Evolutionary conservation across 1,140 invertebrate genomes (phyloP), one percentile per base, ranked within the genome.

Genomic region (Chironomus striatipennis): DNA sequence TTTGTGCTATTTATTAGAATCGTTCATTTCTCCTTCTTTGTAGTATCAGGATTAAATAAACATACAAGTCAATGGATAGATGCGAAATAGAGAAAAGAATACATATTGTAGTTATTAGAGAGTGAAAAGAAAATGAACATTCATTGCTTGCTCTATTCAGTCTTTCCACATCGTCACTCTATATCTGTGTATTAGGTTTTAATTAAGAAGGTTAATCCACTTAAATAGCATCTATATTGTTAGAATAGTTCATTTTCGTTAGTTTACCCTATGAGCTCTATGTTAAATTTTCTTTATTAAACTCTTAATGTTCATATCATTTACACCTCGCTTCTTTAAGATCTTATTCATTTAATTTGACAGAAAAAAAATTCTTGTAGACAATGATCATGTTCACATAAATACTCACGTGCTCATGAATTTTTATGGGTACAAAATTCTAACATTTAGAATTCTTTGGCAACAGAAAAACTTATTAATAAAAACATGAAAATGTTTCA

Each of bases 151-250:
- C 43, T 47, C 43, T 8, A 9, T 57, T 4, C 4, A n/a, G 47
- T 34, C 24, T n/a, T 57, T 15, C 12, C n/a, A 15, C 12, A 47
- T 47, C 12, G 12, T 20, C 17, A 18, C 10, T 70, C 17, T 34
- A 5, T 34, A 5, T 70, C 20, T 21, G 65, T 70, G 7, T 70
- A 70, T 70, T 70, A 9, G 65, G 65, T 70, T 70, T 70, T 70
- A 70, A 70, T 70, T 70, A 70, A 70, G 65, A 70, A 70, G 65
- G 65, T 70, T 70, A 70, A 70, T 70, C 65, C 65, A 21, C 65
- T 70, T 70, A 70, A 70, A 70, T 18, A 70, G 20, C 65, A 70
- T 70, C 18, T 70, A 70, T 70, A 70, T 15, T 20, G 12, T 12
- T n/a, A 57, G 12, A 57, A 57, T 12, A 57, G 9, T 57, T 57